Conservation (phyloP, 2,797 vertebrate genomes). For the Sebastes glaucus region DNA sequence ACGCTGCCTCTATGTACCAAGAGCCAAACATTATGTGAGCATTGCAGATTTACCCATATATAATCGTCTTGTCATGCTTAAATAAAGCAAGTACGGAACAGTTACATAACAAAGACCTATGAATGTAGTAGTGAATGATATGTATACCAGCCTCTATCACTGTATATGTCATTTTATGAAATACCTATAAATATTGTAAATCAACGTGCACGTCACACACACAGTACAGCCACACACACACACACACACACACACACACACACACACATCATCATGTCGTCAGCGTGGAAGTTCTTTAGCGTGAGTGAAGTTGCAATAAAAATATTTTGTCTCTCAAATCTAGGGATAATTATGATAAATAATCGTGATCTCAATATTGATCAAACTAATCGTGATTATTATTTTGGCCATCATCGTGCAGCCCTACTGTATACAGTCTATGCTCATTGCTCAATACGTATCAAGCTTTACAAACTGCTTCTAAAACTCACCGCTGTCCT, state of each 20-base stretch:
- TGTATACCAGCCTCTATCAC: neutral
- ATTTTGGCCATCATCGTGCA: too few species aligned
- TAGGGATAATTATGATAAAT: too few species aligned
- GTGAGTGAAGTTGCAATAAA: neutral
- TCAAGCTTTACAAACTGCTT: neutral
- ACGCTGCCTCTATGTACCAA: neutral
- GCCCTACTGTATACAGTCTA: too few species aligned
- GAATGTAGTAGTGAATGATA: neutral
- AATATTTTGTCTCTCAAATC: too few species aligned
- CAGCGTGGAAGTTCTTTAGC: too few species aligned
- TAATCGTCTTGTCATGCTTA: neutral
- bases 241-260: too few species aligned
- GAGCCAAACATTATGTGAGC: neutral
- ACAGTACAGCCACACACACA: too few species aligned
- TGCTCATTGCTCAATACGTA: neutral
- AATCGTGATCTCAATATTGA: too few species aligned
- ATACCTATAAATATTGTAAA: neutral
- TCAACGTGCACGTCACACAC: neutral
- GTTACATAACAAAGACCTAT: neutral
- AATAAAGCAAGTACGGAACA: neutral
- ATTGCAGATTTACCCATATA: neutral
- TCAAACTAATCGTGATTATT: too few species aligned
- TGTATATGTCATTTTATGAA: neutral
- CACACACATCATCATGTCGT: too few species aligned
- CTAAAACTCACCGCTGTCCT: conserved; percentile 89